phyloP scores from a whole-genome alignment of 2,113 vertebrate genomes.

The Bufo gargarizans region DNA sequence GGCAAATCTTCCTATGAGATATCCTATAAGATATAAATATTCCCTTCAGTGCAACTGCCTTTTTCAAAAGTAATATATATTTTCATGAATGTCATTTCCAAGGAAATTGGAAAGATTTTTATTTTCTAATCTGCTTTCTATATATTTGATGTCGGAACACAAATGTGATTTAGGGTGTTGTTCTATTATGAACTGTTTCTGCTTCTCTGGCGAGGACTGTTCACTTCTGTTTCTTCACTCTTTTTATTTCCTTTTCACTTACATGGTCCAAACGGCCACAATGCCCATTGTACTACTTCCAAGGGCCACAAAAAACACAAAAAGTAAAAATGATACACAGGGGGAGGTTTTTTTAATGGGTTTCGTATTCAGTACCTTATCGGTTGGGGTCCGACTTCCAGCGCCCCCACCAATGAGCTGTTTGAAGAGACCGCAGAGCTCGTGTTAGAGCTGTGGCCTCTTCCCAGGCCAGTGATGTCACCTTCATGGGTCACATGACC shows the following conservation, averaged over 20 bases:
- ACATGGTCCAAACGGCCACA: not conserved
- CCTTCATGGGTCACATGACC: too few relatives aligned
- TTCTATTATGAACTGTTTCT: not conserved
- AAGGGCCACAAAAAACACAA: too few relatives aligned
- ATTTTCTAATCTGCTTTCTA: not conserved
- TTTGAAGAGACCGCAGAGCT: too few relatives aligned
- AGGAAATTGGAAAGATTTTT: conserved; percentile 28
- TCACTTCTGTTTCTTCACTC: not conserved
- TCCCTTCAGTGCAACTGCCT: conserved; percentile 1
- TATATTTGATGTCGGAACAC: not conserved
- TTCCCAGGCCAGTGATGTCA: too few relatives aligned
- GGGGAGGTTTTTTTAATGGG: too few relatives aligned
- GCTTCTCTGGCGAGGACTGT: not conserved
- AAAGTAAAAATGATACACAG: too few relatives aligned
- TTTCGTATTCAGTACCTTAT: too few relatives aligned
- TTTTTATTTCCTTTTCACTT: not conserved
- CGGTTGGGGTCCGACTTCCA: too few relatives aligned
- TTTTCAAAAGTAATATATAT: conserved; percentile 10
- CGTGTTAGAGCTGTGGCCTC: too few relatives aligned
- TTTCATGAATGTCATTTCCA: conserved; percentile 19
- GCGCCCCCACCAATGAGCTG: too few relatives aligned
- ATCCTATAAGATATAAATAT: conserved; percentile 29
- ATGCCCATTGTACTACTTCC: not conserved
- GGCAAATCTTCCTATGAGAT: conserved; percentile 21
- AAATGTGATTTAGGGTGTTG: conserved; percentile 7